Base-by-base conservation (phyloP, 1,140 invertebrate species). In the Cotesia glomerata region DNA sequence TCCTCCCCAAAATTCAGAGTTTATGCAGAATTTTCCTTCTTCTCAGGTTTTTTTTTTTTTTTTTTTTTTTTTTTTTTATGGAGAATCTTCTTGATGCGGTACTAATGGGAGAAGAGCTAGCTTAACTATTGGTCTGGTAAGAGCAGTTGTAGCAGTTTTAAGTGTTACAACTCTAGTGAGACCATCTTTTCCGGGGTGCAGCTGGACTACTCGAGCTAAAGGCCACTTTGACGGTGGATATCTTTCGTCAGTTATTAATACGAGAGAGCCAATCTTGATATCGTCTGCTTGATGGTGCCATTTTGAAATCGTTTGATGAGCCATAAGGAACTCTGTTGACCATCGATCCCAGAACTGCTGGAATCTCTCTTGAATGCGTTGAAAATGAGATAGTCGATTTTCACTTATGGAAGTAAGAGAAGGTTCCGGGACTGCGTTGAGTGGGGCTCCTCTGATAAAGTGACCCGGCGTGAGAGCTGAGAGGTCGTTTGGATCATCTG, bases 181-280 rank as follows among this genome's bases (percentile, higher is more conserved):
- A 26, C 75, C 76, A 71, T 83, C 77, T 26, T 63, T 34, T 39
- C 81, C 79, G 1, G 76, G 76, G 65, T 80, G 72, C 0, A 79
- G 49, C 16, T 74, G 62, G 18, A 68, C 73, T n/a, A 84, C 64
- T 13, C 75, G 69, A 7, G 74, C 82, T 7, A 83, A 59, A 1
- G 74, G 75, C 81, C 81, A 83, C 34, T 78, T 75, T 9, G 76
- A 54, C 4, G 80, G 79, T 52, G 82, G 81, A 18, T 26, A 13
- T 5, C 63, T 11, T 1, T 71, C 66, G 1, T 66, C 54, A 5
- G 16, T 58, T 14, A 75, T 9, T 4, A 72, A 36, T 1, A 70
- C 71, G 13, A 75, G 9, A 11, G 45, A 35, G 5, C 74, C 63
- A n/a, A 71, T 54, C 4, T 26, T 61, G 9, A 72, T 68, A n/a